phyloP scores from a whole-genome alignment of 2,888 invertebrate genomes.

The Catocala fraxini region DNA sequence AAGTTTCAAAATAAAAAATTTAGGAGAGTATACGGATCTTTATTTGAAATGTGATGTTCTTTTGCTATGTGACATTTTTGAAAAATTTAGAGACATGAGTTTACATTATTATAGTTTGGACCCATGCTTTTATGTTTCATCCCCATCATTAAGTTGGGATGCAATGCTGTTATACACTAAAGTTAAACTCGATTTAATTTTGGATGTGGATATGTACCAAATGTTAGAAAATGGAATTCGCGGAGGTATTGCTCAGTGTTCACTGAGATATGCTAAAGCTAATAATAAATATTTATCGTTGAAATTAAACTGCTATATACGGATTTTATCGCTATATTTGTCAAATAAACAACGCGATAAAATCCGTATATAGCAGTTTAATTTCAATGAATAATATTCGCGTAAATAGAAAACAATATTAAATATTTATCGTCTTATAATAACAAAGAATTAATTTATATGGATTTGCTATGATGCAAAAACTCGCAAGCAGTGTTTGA shows the following conservation, averaged over 20 bases:
- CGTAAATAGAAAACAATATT: too few species aligned
- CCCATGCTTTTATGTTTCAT: neutral
- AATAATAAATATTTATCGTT: slow-evolving; percentile 2
- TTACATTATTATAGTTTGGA: too few species aligned
- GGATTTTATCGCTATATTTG: neutral
- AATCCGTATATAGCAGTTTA: too few species aligned
- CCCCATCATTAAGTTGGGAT: neutral
- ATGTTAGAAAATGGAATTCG: neutral
- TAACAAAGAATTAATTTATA: too few species aligned
- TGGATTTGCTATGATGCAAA: too few species aligned
- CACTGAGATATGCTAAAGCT: slow-evolving; percentile 1
- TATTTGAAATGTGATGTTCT: slow-evolving; percentile 3
- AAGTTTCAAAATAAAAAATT: neutral
- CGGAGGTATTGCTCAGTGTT: neutral
- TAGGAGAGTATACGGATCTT: slow-evolving; percentile 8
- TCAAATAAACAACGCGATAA: too few species aligned
- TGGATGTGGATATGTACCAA: slow-evolving; percentile 1
- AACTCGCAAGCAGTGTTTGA: neutral
- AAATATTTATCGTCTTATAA: too few species aligned
- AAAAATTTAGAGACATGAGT: too few species aligned
- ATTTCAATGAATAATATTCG: too few species aligned
- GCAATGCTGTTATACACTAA: neutral
- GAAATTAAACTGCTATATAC: too few species aligned
- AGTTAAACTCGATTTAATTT: neutral
- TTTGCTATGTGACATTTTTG: neutral